Percentiles rank a stretch among this genome's conserved stretches.
Conservation (phyloP, 2,113 vertebrate species). For the Genyomyrus donnyi region DNA sequence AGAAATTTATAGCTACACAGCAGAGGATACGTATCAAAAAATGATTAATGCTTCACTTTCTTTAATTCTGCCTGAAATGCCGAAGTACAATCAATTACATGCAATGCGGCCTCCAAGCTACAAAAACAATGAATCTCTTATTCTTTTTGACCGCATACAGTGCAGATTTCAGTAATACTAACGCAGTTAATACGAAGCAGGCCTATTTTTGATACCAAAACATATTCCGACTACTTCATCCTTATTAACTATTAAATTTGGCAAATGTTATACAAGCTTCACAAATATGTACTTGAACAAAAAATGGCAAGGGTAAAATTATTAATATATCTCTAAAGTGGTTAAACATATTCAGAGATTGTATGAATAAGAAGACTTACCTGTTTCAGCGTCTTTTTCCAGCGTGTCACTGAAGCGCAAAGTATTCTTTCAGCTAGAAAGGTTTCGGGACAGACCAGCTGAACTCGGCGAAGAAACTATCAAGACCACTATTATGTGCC, state of each 20-base stretch:
- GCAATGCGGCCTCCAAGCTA: background rate
- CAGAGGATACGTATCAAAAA: background rate
- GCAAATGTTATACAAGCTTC: background rate
- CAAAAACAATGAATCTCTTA: background rate
- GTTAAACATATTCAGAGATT: background rate
- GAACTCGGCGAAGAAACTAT: background rate
- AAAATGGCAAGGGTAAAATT: background rate
- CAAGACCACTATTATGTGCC: conserved; percentile 47
- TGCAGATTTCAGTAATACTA: background rate
- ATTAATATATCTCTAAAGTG: background rate
- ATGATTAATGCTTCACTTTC: background rate
- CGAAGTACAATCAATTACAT: background rate
- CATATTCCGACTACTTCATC: background rate
- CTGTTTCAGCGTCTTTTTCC: background rate
- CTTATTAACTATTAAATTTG: background rate
- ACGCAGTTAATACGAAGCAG: background rate
- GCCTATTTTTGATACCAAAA: background rate
- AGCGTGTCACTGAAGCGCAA: background rate
- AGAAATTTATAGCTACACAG: background rate
- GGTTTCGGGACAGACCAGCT: conserved; percentile 15
- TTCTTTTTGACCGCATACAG: background rate
- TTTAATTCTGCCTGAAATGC: background rate
- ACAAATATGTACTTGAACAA: background rate
- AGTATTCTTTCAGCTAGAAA: conserved; percentile 9
- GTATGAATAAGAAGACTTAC: background rate